A percentile compares a stretch with the other conserved stretches of the same genome.
phyloP scores from a whole-genome alignment of 2,797 vertebrate genomes.

The Ceryle rudis region DNA sequence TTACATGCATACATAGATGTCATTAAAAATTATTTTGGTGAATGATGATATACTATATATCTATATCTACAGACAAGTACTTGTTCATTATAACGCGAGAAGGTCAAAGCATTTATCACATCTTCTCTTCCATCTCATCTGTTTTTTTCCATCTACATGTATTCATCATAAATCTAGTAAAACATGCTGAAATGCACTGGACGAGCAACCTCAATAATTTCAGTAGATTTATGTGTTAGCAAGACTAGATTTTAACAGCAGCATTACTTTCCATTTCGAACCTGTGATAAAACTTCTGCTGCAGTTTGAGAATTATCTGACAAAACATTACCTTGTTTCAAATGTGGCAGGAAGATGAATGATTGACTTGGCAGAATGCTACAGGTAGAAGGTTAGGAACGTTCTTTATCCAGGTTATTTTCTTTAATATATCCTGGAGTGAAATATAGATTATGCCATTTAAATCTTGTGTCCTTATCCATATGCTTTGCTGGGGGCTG shows the following conservation, averaged over 20 bases:
- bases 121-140: constrained; percentile 18
- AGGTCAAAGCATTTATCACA: constrained; percentile 19
- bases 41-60: not conserved
- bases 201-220: constrained; percentile 33
- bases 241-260: not conserved
- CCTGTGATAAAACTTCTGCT: constrained; percentile 39
- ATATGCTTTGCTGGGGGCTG: not conserved
- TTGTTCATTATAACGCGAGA: not conserved
- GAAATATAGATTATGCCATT: not conserved
- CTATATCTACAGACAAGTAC: not conserved
- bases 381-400: constrained; percentile 8
- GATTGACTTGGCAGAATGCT: not conserved
- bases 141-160: constrained; percentile 30
- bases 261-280: constrained; percentile 32
- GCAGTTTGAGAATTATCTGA: constrained; percentile 12
- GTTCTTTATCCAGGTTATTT: not conserved
- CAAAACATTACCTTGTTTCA: constrained; percentile 36
- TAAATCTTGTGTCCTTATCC: not conserved
- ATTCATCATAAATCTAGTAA: constrained; percentile 42
- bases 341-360: not conserved
- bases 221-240: constrained; percentile 16
- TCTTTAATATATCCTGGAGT: not conserved
- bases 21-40: not conserved
- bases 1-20: not conserved
- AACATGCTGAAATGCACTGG: not conserved